These are phyloP conservation scores for Galaxias olidus DNA, from an alignment of 2,797 vertebrate species.

Conservation along the genomic window DNA sequence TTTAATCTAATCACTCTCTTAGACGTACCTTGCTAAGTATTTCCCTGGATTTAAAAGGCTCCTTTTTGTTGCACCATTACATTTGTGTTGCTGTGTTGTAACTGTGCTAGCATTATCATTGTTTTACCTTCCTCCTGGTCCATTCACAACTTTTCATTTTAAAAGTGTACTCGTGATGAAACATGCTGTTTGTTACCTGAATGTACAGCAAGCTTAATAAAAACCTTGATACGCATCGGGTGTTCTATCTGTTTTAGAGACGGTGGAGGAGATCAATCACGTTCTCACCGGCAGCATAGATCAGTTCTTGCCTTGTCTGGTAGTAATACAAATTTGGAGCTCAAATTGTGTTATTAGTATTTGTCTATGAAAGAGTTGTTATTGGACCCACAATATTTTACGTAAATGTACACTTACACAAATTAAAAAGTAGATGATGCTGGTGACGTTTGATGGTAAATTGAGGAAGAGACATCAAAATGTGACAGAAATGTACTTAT, in stretches of 20 bases:
- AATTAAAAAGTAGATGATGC: too few species aligned
- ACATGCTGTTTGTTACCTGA: constrained; percentile 62
- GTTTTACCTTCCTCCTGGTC: constrained; percentile 32
- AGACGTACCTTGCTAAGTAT: constrained; percentile 14
- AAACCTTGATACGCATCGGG: constrained; percentile 50
- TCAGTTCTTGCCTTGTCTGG: neutral
- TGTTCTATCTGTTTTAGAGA: neutral
- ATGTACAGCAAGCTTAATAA: constrained; percentile 71
- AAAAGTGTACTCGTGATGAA: constrained; percentile 50
- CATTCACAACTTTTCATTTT: constrained; percentile 24
- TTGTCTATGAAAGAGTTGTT: too few species aligned
- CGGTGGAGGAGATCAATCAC: neutral
- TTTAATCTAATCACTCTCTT: constrained; percentile 18
- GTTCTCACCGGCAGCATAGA: neutral
- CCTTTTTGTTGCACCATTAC: constrained; percentile 12
- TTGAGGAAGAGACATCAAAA: too few species aligned
- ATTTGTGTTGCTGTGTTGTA: constrained; percentile 41
- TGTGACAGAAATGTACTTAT: too few species aligned
- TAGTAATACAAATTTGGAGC: too few species aligned
- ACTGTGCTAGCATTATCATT: constrained; percentile 29
- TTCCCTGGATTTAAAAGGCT: constrained; percentile 24
- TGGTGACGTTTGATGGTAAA: too few species aligned
- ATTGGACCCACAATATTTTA: too few species aligned
- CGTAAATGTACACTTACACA: too few species aligned
- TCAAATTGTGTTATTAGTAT: too few species aligned